Base-by-base conservation (phyloP, 2,113 vertebrate genomes). In the Terrapene triunguis region DNA sequence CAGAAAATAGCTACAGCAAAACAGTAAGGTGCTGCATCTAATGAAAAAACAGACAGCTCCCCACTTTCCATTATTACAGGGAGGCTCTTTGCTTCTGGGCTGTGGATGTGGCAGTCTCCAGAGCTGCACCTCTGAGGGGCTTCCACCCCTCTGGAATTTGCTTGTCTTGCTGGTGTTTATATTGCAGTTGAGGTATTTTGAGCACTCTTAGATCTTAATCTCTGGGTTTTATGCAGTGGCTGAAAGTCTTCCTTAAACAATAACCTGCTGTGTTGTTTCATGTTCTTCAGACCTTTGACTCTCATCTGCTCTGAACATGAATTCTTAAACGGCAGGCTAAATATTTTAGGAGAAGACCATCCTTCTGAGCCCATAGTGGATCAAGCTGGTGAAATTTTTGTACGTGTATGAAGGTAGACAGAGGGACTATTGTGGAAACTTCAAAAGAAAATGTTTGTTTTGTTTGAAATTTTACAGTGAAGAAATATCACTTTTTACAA, bases 101-200 rank as follows among this genome's bases (percentile, higher is more conserved):
- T 93, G 32, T 82, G 62, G 62, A 65, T 86, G 38, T 90, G 87
- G 65, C 57, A 4, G 3, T 89, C 53, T 79, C 79, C 50, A 84
- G 51, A 92, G 50, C 57, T 90, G 42, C 19, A 48, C 80, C 94
- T 93, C 74, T 95, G 38, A 96, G 89, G 85, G 93, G 88, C 79
- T 84, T 94, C 57, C 78, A 88, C 89, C 84, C 42, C 47, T 84
- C 42, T 85, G 84, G 92, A 93, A 92, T 90, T 96, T 92, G 90
- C n/a, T 78, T 82, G 19, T 72, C n/a, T 89, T 93, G 89, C 93
- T 95, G 53, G 4, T 97, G 88, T 96, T 97, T 96, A 90, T 57
- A 79, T 42, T 69, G 78, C 81, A 94, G 21, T 69, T 85, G 50
- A 91, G 54, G 86, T 95, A 92, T 96, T 97, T 94, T 89, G 85